phyloP scores from a whole-genome alignment of 53 echinoderm and acorn worm species.

The Echinometra lucunter region DNA sequence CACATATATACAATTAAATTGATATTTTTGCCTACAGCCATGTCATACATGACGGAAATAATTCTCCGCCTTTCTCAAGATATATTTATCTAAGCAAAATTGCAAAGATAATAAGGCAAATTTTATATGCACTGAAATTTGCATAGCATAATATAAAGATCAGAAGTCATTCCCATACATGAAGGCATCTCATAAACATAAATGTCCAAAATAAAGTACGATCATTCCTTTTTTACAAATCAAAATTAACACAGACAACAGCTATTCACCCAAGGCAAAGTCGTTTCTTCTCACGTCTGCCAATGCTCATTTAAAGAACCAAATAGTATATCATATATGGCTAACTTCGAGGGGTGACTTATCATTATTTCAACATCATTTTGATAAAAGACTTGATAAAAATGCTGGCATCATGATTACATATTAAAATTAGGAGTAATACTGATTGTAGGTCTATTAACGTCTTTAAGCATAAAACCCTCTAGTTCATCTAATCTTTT shows the following conservation, averaged over 20 bases:
- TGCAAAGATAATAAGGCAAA: background rate
- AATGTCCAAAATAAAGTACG: background rate
- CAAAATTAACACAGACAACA: background rate
- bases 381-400: too few relatives aligned
- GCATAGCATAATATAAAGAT: background rate
- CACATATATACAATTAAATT: conserved; percentile 1
- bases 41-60: background rate
- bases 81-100: background rate
- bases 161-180: background rate
- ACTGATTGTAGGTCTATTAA: background rate
- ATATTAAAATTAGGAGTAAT: background rate
- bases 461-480: background rate
- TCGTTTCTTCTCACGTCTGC: background rate
- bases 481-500: background rate
- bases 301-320: background rate
- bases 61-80: background rate
- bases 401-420: background rate
- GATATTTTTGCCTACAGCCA: background rate
- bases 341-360: background rate
- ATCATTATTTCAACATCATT: background rate
- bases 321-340: background rate
- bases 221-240: background rate
- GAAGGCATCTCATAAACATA: background rate
- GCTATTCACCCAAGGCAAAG: background rate
- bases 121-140: conserved; percentile 3